Evolutionary conservation across 2,888 invertebrate species (phyloP).

Genomic region (Macrophya annulata): DNA sequence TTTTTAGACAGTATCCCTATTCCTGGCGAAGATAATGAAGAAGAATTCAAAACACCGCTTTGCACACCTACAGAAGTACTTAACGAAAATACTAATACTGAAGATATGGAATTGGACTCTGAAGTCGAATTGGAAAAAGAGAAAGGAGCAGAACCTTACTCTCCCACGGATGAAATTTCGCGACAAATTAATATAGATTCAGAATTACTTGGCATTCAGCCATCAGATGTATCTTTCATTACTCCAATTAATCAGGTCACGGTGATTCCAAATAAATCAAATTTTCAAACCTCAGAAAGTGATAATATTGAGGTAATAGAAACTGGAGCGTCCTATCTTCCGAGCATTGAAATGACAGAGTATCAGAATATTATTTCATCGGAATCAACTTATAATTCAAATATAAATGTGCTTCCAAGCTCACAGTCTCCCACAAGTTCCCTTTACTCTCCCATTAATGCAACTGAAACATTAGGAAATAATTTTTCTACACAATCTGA

Average conservation of each 20-base stretch:
- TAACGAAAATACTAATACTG: conserved; percentile 65
- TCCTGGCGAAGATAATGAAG: conserved; percentile 62
- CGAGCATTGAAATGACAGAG: not conserved
- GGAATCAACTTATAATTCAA: not conserved
- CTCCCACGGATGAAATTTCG: conserved; percentile 73
- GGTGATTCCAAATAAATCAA: not conserved
- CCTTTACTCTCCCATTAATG: not conserved
- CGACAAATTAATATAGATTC: conserved; percentile 65
- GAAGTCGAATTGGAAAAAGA: conserved; percentile 72
- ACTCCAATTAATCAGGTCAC: not conserved
- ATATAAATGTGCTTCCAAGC: conserved; percentile 29
- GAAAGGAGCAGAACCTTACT: conserved; percentile 72
- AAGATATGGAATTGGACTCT: conserved; percentile 77
- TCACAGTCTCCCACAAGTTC: conserved; percentile 33
- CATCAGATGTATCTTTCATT: conserved; percentile 70
- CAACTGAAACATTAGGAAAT: not conserved
- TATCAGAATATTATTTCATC: not conserved
- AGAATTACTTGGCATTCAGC: conserved; percentile 69
- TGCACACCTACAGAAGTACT: conserved; percentile 58
- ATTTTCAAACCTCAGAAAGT: not conserved
- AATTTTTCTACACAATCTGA: not conserved
- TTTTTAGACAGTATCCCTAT: conserved; percentile 71
- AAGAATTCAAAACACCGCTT: conserved; percentile 42
- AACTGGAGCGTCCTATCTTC: conserved; percentile 22
- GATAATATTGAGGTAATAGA: not conserved